Evolutionary conservation across 2,888 invertebrate species (phyloP), one percentile per base, ranked within the genome.

Genomic region (Podotricha telesiphe): DNA sequence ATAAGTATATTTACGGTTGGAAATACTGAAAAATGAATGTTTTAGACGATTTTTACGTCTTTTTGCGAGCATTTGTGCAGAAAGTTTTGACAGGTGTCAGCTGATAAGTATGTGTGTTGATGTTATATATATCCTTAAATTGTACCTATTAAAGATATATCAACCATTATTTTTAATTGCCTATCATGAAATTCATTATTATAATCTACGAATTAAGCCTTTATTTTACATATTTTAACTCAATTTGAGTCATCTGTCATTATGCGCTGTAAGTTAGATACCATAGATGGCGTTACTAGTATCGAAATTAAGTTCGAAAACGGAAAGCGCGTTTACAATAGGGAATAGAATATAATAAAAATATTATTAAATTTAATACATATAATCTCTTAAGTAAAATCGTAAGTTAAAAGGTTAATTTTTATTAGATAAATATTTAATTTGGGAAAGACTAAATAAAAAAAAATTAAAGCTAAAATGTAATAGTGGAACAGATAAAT

Each of bases 11-110:
- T 84, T 86, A 79, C 70, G 71, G 53, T 51, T 67, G 72, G 51
- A 65, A 59, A 42, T 59, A 74, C 59, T 73, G 69, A 65, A 76
- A 78, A 77, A 78, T 61, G 76, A 78, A 86, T 79, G 79, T 80
- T 82, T 82, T 77, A 70, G 42, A 45, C 48, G 72, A 79, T 78
- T 83, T 81, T 73, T 73, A 19, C 68, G 86, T 84, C 87, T 82
- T 88, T 88, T 87, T 86, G 87, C 88, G 89, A 86, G 84, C 89
- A 90, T 91, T 89, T 91, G 91, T 89, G 91, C 82, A 74, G 78
- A 87, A 86, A 87, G 86, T 87, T 89, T 88, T 90, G 91, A 90
- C 91, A 91, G 90, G 76, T 91, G 91, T 86, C 91, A 91, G 86
- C 85, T 88, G 86, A 82, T 86, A 62, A 53, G 48, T 20, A 62